These are phyloP conservation scores for Eucera pruinosa DNA, from an alignment of 2,888 invertebrate species.

Conservation along the genomic window DNA sequence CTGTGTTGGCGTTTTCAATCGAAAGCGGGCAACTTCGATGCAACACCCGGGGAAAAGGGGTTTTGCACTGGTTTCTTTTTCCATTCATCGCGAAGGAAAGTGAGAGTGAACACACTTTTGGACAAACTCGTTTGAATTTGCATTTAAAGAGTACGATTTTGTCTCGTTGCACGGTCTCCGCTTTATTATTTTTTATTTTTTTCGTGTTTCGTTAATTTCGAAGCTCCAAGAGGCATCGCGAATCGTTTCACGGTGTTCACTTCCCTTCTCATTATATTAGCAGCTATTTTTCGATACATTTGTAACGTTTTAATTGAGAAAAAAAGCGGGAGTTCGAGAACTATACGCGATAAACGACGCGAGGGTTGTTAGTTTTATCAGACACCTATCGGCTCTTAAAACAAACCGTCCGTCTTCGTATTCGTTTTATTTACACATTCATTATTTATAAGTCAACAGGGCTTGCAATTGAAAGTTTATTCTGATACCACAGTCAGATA, in stretches of 20 bases:
- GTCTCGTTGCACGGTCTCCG: background rate
- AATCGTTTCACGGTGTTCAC: too few relatives aligned
- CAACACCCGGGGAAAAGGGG: conserved; percentile 6
- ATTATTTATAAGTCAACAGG: conserved; percentile 44
- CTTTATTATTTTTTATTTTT: background rate
- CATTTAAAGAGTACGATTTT: background rate
- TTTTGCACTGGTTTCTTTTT: conserved; percentile 3
- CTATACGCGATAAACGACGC: conserved; percentile 4
- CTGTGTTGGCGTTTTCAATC: conserved; percentile 5
- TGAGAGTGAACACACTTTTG: conserved; percentile 40
- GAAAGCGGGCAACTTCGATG: conserved; percentile 3
- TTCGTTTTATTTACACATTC: conserved; percentile 33
- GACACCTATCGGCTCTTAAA: background rate
- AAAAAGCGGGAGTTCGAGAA: background rate
- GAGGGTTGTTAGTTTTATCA: conserved; percentile 18
- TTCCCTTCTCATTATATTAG: too few relatives aligned
- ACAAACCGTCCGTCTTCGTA: conserved; percentile 9
- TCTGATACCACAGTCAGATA: conserved; percentile 34
- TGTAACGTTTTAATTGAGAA: background rate
- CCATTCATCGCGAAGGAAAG: conserved; percentile 24
- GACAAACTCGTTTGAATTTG: conserved; percentile 15
- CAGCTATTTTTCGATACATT: too few relatives aligned
- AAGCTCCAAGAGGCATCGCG: too few relatives aligned
- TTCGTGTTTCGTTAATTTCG: background rate
- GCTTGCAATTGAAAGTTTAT: conserved; percentile 34